Base-by-base conservation (phyloP, 2,888 invertebrate genomes). In the Apodemia zela region DNA sequence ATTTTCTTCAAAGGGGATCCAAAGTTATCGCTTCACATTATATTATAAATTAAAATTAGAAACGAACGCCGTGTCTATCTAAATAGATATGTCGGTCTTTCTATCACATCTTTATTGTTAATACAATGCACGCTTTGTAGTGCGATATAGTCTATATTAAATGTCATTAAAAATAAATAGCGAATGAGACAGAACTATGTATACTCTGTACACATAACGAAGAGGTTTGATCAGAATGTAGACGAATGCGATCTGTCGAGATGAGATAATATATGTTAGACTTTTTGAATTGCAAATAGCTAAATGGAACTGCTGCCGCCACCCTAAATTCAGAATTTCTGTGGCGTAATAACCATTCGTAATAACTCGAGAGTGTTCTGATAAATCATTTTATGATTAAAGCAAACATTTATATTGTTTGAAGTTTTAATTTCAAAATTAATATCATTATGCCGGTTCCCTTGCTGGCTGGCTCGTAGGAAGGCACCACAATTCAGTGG, bases 211-310 rank as follows among this genome's bases (percentile, higher is more conserved):
- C 4, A 25, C 25, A 72, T 68, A 75, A 83, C 77, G 73, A 81
- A 78, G 76, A 79, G 68, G 66, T 73, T 63, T 65, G 67, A 49
- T 51, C 51, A 67, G 66, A 70, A 75, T 75, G 72, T 71, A 74
- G 75, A 75, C 73, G 75, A 76, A 78, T 75, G 77, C 79, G 78
- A 73, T 78, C 29, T 54, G 54, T 54, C 25, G 70, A 75, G 70
- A 75, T 74, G 78, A 79, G 81, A 77, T 77, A 83, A 82, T 81
- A 78, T 54, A 78, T 54, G 54, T 54, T 54, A 29, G 54, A 80
- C 85, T 87, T 89, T 90, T 90, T 87, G 89, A 88, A 89, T 91
- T 91, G 89, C 89, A 89, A 91, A 90, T 90, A 74, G 82, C 82
- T 80, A 86, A 89, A 87, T 88, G 87, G 85, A 86, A 81, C 81